phyloP scores from a whole-genome alignment of 2,113 vertebrate genomes.

The Parus major region DNA sequence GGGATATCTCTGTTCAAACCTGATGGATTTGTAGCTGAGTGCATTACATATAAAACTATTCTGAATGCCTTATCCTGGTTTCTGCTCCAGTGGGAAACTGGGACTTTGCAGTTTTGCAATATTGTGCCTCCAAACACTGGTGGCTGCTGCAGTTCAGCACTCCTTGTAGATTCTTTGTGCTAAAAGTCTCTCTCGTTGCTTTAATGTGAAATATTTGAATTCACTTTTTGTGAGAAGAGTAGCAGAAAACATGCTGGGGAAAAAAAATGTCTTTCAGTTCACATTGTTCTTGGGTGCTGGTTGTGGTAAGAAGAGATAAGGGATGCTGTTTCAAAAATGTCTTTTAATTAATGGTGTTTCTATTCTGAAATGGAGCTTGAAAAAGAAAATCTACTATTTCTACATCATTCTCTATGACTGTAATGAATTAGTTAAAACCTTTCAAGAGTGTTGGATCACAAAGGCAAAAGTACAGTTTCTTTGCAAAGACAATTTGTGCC shows the following conservation, averaged over 20 bases:
- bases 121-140: neutral
- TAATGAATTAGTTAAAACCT: conserved; percentile 39
- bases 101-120: neutral
- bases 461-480: neutral
- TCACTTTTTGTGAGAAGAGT: neutral
- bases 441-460: neutral
- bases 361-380: neutral
- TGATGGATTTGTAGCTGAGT: neutral
- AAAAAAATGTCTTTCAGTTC: neutral
- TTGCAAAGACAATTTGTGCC: conserved; percentile 1
- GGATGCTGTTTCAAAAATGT: neutral
- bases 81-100: neutral
- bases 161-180: neutral
- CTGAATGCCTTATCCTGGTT: neutral
- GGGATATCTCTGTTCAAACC: neutral
- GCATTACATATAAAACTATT: neutral
- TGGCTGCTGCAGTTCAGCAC: neutral
- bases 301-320: neutral
- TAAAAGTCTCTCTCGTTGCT: neutral
- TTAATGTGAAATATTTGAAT: neutral
- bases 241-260: neutral
- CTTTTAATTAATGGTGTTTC: conserved; percentile 13
- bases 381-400: neutral
- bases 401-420: neutral
- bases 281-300: neutral